A percentile compares a stretch with the other conserved stretches of the same genome.
Conservation (phyloP, 2,888 invertebrate species). For the Plagiodera versicolora region DNA sequence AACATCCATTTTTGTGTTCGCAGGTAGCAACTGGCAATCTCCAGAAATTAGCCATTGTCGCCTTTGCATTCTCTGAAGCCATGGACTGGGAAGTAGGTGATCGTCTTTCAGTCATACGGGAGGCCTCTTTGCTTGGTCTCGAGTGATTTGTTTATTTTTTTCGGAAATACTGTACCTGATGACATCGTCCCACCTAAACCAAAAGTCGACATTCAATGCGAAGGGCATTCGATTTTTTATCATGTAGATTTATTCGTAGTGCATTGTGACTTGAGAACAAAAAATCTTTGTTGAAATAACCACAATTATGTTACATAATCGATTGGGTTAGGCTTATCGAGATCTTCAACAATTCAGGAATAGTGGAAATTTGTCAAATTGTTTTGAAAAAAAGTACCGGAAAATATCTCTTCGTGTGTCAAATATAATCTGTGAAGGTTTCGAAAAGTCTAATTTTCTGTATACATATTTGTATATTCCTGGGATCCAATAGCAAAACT, state of each 20-base stretch:
- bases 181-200: constrained; percentile 35
- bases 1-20: constrained; percentile 25
- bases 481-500: too few species aligned
- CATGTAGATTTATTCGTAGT: neutral
- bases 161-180: constrained; percentile 33
- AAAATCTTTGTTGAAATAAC: neutral
- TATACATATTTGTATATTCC: too few species aligned
- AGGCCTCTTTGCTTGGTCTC: neutral
- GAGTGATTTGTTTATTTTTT: constrained; percentile 6
- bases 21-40: constrained; percentile 53
- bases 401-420: too few species aligned
- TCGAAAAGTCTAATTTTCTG: too few species aligned
- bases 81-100: constrained; percentile 36
- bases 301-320: neutral
- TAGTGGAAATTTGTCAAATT: too few species aligned
- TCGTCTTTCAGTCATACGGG: constrained; percentile 3
- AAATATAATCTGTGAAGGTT: too few species aligned
- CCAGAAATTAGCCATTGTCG: constrained; percentile 55
- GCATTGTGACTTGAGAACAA: neutral
- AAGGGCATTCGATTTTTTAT: neutral
- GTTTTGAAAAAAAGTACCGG: too few species aligned
- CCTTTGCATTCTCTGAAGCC: constrained; percentile 55
- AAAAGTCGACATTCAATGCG: constrained; percentile 22
- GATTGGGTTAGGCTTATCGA: neutral
- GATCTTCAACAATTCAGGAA: too few species aligned